Evolutionary conservation across 2,797 vertebrate genomes (phyloP).

Genomic region (Propithecus perrieri): DNA sequence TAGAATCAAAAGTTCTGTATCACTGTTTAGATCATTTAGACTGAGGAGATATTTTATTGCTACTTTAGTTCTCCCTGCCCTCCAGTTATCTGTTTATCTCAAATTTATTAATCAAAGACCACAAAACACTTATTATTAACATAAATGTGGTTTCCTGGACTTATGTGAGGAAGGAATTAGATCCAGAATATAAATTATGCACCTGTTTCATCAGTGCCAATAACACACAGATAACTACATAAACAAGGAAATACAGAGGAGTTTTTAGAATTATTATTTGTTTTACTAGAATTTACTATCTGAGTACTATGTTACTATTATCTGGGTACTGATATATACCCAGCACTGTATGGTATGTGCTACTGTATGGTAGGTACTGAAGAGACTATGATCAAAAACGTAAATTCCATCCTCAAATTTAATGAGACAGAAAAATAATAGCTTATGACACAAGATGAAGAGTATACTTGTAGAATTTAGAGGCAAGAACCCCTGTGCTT

Average conservation of each 20-base stretch:
- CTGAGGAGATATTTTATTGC: background rate
- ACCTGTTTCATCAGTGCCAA: background rate
- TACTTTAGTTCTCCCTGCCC: background rate
- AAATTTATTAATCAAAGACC: constrained; percentile 20
- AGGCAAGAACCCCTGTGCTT: background rate
- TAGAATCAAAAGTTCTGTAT: constrained; percentile 31
- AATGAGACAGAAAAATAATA: background rate
- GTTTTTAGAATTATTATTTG: constrained; percentile 34
- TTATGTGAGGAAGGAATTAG: constrained; percentile 18
- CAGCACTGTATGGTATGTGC: background rate
- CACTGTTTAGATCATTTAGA: background rate
- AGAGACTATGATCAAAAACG: background rate
- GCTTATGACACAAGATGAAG: background rate
- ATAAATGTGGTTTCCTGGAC: background rate
- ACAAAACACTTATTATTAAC: background rate
- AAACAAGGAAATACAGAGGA: constrained; percentile 16
- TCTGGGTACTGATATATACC: background rate
- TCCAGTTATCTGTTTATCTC: background rate
- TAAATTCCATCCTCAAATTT: constrained; percentile 27
- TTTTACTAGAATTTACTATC: constrained; percentile 46
- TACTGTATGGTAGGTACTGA: background rate
- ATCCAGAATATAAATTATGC: background rate
- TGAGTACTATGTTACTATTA: constrained; percentile 23
- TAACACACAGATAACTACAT: background rate
- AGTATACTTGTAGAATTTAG: background rate